Conservation (phyloP, 2,797 vertebrate species). For the Lindbergichthys nudifrons region DNA sequence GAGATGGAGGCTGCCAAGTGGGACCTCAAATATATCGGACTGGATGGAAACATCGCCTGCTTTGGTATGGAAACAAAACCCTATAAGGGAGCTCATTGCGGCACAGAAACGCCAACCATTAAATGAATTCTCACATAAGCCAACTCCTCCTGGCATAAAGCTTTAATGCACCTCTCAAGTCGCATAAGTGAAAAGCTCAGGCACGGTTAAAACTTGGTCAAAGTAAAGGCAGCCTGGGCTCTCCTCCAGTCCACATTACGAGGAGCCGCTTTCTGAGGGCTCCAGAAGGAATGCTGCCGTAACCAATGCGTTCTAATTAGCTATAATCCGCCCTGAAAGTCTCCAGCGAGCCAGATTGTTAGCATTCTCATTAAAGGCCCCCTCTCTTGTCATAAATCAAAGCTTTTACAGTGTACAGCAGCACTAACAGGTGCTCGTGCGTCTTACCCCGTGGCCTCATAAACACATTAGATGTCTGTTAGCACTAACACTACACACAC, state of each 20-base stretch:
- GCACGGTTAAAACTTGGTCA: constrained; percentile 70
- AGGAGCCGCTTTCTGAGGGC: constrained; percentile 75
- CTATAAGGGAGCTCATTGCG: constrained; percentile 4
- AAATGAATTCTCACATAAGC: constrained; percentile 28
- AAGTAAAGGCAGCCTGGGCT: constrained; percentile 64
- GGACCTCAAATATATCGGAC: constrained; percentile 96
- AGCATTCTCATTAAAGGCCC: constrained; percentile 82
- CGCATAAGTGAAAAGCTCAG: constrained; percentile 51
- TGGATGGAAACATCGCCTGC: constrained; percentile 99
- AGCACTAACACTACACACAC: constrained; percentile 32
- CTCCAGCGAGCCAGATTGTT: constrained; percentile 83
- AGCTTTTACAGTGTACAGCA: constrained; percentile 75
- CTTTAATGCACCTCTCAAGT: constrained; percentile 61
- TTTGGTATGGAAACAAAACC: constrained; percentile 87
- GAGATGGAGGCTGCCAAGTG: constrained; percentile 96
- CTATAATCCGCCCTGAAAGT: constrained; percentile 82
- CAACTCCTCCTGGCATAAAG: constrained; percentile 24
- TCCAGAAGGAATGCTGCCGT: constrained; percentile 79
- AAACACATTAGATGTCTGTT: constrained; percentile 78
- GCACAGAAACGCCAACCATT: constrained; percentile 13
- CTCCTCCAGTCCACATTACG: constrained; percentile 72
- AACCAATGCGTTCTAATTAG: constrained; percentile 86
- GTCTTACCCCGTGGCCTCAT: constrained; percentile 71
- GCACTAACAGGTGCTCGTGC: constrained; percentile 75
- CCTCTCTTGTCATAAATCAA: constrained; percentile 84